Evolutionary conservation across 2,797 vertebrate genomes (phyloP).

Genomic region (Balearica regulorum): DNA sequence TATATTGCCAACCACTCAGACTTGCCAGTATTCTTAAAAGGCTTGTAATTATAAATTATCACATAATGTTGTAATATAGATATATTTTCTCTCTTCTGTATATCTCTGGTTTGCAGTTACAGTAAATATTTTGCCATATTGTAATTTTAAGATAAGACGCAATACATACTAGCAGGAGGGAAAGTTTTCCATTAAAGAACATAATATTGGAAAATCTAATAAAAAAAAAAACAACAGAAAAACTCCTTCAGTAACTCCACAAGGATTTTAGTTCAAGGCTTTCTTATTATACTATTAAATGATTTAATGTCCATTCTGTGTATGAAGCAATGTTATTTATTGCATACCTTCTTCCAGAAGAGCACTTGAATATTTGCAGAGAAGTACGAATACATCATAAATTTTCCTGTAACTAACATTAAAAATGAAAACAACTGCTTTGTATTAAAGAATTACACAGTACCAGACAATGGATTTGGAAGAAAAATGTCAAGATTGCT

Average conservation of each 20-base stretch:
- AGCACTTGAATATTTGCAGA: constrained; percentile 35
- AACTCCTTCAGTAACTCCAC: background rate
- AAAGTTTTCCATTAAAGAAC: background rate
- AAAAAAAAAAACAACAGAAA: background rate
- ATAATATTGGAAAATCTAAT: background rate
- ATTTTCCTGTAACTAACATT: constrained; percentile 17
- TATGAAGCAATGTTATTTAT: constrained; percentile 33
- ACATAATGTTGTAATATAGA: background rate
- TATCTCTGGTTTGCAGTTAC: background rate
- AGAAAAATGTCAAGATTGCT: background rate
- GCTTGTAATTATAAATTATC: background rate
- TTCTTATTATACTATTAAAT: constrained; percentile 32
- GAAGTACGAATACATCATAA: constrained; percentile 15
- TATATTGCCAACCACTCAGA: background rate
- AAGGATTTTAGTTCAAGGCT: background rate
- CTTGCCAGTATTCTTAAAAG: background rate
- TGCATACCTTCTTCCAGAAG: constrained; percentile 33
- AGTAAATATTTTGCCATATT: background rate
- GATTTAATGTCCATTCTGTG: constrained; percentile 22
- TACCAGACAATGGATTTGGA: constrained; percentile 11
- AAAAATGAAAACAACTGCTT: constrained; percentile 52
- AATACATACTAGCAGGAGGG: background rate
- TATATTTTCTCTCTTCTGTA: background rate
- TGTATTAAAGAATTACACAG: constrained; percentile 10
- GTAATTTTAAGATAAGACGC: background rate